Conservation (phyloP, 2,888 invertebrate species). For the Chironomus tentans region DNA sequence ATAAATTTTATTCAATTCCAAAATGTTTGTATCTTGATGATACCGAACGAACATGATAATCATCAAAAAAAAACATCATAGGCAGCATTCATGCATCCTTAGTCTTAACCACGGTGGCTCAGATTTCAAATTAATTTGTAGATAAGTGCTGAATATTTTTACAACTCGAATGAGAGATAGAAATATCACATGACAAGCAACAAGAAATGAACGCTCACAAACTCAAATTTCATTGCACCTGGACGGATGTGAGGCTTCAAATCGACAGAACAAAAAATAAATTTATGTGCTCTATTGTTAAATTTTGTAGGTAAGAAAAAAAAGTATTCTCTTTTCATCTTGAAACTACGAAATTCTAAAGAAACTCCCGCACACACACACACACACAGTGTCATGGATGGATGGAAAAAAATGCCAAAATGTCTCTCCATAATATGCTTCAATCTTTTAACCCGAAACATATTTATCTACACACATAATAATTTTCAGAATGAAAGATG, state of each 20-base stretch:
- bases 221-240: conserved; percentile 13
- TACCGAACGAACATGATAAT: too few species aligned
- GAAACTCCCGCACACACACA: conserved; percentile 22
- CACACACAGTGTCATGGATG: not conserved
- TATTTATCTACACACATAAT: not conserved
- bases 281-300: conserved; percentile 22
- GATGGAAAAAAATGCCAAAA: conserved; percentile 18
- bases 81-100: not conserved
- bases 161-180: not conserved
- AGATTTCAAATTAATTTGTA: conserved; percentile 18
- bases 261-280: not conserved
- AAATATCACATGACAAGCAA: not conserved
- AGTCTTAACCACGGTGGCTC: not conserved
- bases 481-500: not conserved
- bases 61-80: too few species aligned
- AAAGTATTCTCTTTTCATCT: conserved; percentile 6
- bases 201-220: conserved; percentile 14
- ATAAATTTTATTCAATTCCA: not conserved
- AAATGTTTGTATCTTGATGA: too few species aligned
- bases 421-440: conserved; percentile 1
- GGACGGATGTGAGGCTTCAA: conserved; percentile 23
- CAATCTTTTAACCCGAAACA: conserved; percentile 10
- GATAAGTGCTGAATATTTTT: conserved; percentile 4
- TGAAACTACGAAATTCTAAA: conserved; percentile 10
- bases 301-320: conserved; percentile 8